Evolutionary conservation across 2,113 vertebrate species (phyloP).

Genomic region (Lycaon pictus): DNA sequence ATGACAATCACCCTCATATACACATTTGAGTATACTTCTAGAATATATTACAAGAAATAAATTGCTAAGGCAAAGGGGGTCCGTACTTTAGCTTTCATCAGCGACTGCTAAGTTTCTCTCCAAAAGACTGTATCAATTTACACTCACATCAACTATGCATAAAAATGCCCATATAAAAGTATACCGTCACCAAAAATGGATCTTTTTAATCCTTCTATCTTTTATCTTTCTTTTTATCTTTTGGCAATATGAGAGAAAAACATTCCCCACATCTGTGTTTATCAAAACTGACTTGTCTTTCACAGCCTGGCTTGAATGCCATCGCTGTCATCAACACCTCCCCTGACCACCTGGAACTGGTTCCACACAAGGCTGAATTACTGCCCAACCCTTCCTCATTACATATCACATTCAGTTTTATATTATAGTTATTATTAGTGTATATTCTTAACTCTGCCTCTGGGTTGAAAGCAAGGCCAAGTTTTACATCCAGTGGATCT

Average conservation of each 20-base stretch:
- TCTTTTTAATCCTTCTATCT: background rate
- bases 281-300: background rate
- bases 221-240: background rate
- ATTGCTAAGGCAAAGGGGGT: background rate
- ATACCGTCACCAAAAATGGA: background rate
- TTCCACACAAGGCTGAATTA: background rate
- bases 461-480: background rate
- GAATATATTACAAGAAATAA: conserved; percentile 25
- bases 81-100: background rate
- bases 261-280: background rate
- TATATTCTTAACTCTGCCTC: background rate
- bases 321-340: too few relatives aligned
- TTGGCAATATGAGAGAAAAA: background rate
- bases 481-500: background rate
- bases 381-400: background rate
- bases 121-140: background rate
- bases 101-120: background rate
- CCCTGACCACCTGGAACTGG: background rate
- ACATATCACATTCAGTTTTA: background rate
- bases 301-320: background rate
- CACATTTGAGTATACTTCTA: background rate
- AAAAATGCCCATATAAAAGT: background rate
- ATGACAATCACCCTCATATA: background rate
- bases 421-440: background rate
- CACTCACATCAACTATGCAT: background rate